Conservation (phyloP, 2,797 vertebrate genomes). For the Trichosurus vulpecula region DNA sequence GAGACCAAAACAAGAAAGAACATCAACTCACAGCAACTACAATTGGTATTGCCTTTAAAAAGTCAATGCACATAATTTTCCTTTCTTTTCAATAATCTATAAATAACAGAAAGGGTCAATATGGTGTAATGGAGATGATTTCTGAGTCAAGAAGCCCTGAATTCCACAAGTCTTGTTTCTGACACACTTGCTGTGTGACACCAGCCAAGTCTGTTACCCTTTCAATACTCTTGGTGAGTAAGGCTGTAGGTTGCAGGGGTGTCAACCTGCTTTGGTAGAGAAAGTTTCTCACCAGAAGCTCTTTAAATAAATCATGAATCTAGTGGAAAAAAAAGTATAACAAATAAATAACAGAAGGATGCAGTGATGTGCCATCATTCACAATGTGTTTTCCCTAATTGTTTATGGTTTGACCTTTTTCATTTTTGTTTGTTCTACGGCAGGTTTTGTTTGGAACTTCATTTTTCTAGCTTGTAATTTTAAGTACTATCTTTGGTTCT, state of each 20-base stretch:
- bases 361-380: neutral
- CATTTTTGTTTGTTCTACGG: neutral
- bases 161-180: neutral
- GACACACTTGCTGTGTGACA: neutral
- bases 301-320: neutral
- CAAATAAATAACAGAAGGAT: neutral
- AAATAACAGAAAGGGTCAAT: neutral
- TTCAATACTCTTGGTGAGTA: neutral
- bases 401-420: neutral
- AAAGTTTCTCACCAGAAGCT: neutral
- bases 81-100: neutral
- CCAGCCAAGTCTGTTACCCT: neutral
- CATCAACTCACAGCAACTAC: neutral
- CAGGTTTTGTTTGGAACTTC: neutral
- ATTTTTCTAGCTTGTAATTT: neutral
- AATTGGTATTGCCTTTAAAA: neutral
- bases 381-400: neutral
- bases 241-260: neutral
- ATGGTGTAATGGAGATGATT: neutral
- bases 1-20: neutral
- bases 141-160: neutral
- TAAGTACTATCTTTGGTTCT: neutral
- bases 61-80: neutral
- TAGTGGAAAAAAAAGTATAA: neutral
- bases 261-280: neutral